Evolutionary conservation across 2,113 vertebrate genomes (phyloP).

Genomic region (Hemiprocne comata): DNA sequence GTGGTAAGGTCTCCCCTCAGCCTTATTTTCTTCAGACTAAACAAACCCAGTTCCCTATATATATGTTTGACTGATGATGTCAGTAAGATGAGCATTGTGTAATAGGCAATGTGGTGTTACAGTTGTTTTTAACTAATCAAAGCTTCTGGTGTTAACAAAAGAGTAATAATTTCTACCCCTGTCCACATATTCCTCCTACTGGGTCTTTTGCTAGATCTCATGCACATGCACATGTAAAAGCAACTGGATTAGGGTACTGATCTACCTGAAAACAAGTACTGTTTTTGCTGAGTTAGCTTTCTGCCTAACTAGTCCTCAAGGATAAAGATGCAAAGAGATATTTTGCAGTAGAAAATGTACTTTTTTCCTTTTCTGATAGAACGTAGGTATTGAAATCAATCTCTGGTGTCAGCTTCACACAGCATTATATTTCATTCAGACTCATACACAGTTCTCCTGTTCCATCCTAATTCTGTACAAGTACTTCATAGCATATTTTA

Average conservation of each 20-base stretch:
- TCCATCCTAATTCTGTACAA: neutral
- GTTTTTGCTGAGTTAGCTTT: neutral
- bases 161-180: neutral
- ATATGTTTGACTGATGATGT: neutral
- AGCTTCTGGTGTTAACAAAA: neutral
- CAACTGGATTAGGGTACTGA: neutral
- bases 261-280: neutral
- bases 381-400: neutral
- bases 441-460: neutral
- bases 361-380: neutral
- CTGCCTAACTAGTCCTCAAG: neutral
- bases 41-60: neutral
- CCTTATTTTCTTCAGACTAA: neutral
- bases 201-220: neutral
- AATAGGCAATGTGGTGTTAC: neutral
- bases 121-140: neutral
- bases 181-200: neutral
- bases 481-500: neutral
- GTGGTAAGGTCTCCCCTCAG: neutral
- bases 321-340: neutral
- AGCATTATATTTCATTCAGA: neutral
- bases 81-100: neutral
- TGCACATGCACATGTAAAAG: accelerated
- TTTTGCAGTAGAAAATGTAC: neutral
- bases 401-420: neutral